Conservation (phyloP, 2,113 vertebrate genomes). For the Steatornis caripensis region DNA sequence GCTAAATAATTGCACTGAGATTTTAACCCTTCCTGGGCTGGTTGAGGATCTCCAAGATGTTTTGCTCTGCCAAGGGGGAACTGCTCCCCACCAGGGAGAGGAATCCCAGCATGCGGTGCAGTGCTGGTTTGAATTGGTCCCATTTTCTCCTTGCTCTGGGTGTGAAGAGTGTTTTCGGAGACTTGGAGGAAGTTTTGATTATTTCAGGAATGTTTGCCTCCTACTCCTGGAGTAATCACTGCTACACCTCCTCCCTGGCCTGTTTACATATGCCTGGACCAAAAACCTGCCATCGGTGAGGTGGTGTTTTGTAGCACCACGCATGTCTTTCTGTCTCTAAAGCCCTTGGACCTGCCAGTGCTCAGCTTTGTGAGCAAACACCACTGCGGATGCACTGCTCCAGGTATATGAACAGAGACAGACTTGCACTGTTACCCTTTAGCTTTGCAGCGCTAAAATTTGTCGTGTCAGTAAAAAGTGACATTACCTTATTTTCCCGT, state of each 20-base stretch:
- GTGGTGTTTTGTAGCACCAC: not conserved
- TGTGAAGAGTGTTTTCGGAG: not conserved
- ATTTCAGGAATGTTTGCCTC: not conserved
- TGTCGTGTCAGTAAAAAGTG: fast-evolving
- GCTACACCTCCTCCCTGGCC: not conserved
- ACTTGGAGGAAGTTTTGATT: not conserved
- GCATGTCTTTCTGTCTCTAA: not conserved
- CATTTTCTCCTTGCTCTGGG: not conserved
- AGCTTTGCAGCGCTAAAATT: not conserved
- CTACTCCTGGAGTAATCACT: not conserved
- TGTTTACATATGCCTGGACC: not conserved
- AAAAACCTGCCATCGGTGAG: not conserved
- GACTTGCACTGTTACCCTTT: not conserved
- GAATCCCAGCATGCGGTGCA: not conserved
- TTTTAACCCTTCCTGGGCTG: not conserved
- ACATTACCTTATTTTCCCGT: not conserved
- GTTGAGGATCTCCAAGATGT: not conserved
- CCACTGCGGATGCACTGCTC: not conserved
- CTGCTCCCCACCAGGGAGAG: not conserved
- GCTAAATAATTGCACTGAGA: not conserved
- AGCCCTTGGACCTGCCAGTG: not conserved
- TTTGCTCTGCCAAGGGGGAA: not conserved
- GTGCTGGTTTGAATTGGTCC: not conserved
- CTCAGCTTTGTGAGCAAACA: not conserved
- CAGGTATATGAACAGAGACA: not conserved